Evolutionary conservation across 2,797 vertebrate species (phyloP).

Genomic region (Xenops minutus): DNA sequence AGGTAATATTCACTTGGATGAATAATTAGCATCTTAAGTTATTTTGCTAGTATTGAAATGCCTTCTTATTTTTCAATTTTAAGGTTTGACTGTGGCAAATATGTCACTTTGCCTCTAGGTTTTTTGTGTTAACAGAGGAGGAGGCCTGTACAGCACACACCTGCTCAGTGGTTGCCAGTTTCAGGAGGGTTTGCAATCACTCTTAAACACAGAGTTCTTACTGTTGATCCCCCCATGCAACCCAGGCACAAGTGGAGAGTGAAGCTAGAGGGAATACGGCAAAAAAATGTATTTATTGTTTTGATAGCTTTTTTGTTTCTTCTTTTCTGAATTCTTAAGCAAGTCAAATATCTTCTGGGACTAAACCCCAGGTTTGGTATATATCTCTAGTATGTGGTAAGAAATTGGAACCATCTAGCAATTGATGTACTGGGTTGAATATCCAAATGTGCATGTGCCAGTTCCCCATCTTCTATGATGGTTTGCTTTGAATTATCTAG

Average conservation of each 20-base stretch:
- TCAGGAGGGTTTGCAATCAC: not conserved
- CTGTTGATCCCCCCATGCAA: not conserved
- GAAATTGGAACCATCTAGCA: not conserved
- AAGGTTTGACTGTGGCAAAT: not conserved
- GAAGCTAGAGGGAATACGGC: not conserved
- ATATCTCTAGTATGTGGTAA: fast-evolving
- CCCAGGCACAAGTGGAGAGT: not conserved
- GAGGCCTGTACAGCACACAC: not conserved
- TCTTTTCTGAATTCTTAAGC: not conserved
- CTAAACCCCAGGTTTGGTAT: not conserved
- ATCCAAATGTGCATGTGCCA: fast-evolving
- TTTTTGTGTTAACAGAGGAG: not conserved
- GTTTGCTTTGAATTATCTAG: not conserved
- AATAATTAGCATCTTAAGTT: not conserved
- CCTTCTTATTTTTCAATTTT: not conserved
- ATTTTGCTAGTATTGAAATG: not conserved
- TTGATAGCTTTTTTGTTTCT: not conserved
- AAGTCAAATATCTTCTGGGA: not conserved
- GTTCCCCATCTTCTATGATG: not conserved
- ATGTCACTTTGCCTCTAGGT: fast-evolving
- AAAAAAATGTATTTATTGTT: not conserved
- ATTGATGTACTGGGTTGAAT: not conserved
- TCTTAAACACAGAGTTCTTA: not conserved
- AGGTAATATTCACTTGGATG: not conserved
- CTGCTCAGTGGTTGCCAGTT: not conserved